phyloP scores from a whole-genome alignment of 2,888 invertebrate species.

The Polyploca ridens region DNA sequence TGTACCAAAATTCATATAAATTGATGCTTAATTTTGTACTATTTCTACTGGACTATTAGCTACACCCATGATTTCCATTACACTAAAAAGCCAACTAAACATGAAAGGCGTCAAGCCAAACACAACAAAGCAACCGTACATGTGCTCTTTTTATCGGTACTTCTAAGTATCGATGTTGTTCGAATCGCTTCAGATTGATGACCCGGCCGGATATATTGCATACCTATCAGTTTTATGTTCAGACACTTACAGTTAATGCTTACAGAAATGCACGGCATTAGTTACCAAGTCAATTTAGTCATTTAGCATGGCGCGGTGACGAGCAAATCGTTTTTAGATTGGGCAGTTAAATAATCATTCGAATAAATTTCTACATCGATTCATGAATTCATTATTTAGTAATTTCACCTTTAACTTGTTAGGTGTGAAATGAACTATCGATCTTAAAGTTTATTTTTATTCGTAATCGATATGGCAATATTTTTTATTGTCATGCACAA shows the following conservation, averaged over 20 bases:
- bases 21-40: too few species aligned
- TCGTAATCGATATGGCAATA: neutral
- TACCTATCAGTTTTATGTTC: slow-evolving; percentile 81
- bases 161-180: slow-evolving; percentile 50
- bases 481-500: neutral
- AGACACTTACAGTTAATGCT: slow-evolving; percentile 75
- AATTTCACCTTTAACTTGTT: neutral
- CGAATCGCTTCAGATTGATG: slow-evolving; percentile 69
- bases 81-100: slow-evolving; percentile 29
- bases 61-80: slow-evolving; percentile 13
- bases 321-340: slow-evolving; percentile 61
- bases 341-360: slow-evolving; percentile 49
- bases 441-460: neutral
- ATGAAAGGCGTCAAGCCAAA: slow-evolving; percentile 32
- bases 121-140: slow-evolving; percentile 43
- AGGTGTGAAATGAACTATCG: slow-evolving; percentile 3
- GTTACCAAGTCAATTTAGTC: slow-evolving; percentile 61
- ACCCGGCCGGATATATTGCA: slow-evolving; percentile 71
- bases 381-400: slow-evolving; percentile 29
- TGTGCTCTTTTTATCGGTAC: slow-evolving; percentile 45
- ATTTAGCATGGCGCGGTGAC: slow-evolving; percentile 49
- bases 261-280: slow-evolving; percentile 73
- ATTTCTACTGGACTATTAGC: too few species aligned
- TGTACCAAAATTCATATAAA: too few species aligned
- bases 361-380: slow-evolving; percentile 41